Base-by-base conservation (phyloP, 2,797 vertebrate genomes). In the Cossypha caffra region DNA sequence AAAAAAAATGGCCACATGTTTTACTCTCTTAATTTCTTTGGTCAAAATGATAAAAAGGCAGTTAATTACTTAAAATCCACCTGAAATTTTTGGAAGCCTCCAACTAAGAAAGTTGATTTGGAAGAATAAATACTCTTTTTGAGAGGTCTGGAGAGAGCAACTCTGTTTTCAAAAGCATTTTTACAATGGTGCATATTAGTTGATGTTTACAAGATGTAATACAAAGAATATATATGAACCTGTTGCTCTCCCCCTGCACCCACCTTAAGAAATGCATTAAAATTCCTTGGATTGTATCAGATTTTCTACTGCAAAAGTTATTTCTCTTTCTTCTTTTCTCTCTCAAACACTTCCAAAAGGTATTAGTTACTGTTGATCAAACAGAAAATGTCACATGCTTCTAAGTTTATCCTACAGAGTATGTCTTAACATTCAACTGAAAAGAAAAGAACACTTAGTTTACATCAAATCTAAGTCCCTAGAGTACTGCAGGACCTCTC, bases 181-280 rank as follows among this genome's bases (percentile, higher is more conserved):
- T 54, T 4, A 33, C 42, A 75, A 48, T 12, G 16, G 13, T 10
- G 2, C 37, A 19, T 33, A 14, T 73, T 54, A 68, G 15, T 8
- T 26, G 3, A 31, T 35, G 15, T 19, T 69, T 64, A 57, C 5
- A 55, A 63, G 55, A 79, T 24, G 3, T 16, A 52, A 37, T 10
- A 66, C 1, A 1, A 69, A 74, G 19, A 79, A 83, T 9, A 66
- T 1, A 58, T 3, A 54, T 4, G 1, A 87, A 87, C 14, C 28
- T 24, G 11, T 35, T 63, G 8, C 10, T 16, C 1, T 21, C 2
- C 5, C 29, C 37, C 17, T 0, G 0, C 7, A 3, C 4, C 3
- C 4, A 7, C 1, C 38, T 24, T 33, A 57, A 57, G n/a, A 63
- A 84, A 91, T 21, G 68, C 2, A 63, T 61, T 26, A 35, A 31